Evolutionary conservation across 2,113 vertebrate genomes (phyloP).

Genomic region (Pangasianodon gigas): DNA sequence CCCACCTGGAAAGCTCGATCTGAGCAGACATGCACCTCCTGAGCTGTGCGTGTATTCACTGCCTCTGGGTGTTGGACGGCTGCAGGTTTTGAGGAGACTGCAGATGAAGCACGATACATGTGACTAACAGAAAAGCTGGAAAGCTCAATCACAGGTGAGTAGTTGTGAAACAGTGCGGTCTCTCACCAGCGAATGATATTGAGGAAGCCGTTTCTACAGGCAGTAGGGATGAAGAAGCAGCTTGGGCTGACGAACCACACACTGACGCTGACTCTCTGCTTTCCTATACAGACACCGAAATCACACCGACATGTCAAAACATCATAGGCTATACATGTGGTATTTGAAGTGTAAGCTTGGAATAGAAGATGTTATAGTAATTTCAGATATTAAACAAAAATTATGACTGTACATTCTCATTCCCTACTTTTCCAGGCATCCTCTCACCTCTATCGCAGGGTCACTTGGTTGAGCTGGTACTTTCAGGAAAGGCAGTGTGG

Average conservation of each 20-base stretch:
- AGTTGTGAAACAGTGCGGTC: not conserved
- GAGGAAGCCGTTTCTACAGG: slow-evolving; percentile 64
- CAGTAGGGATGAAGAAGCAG: slow-evolving; percentile 32
- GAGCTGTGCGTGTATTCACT: slow-evolving; percentile 61
- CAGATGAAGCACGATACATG: not conserved
- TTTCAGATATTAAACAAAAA: not conserved
- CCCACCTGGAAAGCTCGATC: slow-evolving; percentile 78
- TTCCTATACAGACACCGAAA: slow-evolving; percentile 65
- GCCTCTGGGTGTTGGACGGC: slow-evolving; percentile 72
- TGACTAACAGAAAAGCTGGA: not conserved
- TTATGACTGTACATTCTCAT: not conserved
- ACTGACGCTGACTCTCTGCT: slow-evolving; percentile 56
- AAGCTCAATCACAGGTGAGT: not conserved
- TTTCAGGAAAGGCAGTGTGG: slow-evolving; percentile 88
- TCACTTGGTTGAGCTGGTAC: slow-evolving; percentile 73
- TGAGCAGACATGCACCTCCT: slow-evolving; percentile 63
- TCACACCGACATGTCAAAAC: not conserved
- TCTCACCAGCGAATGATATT: slow-evolving; percentile 40
- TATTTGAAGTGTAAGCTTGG: not conserved
- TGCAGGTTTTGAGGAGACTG: slow-evolving; percentile 70
- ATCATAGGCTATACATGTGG: not conserved
- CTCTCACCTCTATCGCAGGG: slow-evolving; percentile 79
- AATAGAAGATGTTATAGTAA: not conserved
- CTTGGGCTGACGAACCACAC: slow-evolving; percentile 51
- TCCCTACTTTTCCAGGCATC: slow-evolving; percentile 41